Conservation (phyloP, 2,113 vertebrate species). For the Hippocampus abdominalis region DNA sequence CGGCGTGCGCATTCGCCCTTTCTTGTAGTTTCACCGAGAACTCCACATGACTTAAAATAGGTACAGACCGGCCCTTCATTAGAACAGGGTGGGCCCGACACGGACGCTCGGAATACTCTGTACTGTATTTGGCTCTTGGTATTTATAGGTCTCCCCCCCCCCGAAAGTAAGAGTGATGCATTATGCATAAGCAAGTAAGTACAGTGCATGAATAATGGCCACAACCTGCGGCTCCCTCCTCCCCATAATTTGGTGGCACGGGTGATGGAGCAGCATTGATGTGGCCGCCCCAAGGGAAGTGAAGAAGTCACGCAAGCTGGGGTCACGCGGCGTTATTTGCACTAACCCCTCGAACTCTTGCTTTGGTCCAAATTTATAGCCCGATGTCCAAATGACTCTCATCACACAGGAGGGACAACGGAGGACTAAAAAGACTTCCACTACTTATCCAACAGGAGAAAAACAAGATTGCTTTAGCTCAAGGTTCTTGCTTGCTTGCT, state of each 20-base stretch:
- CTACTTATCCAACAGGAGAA: background rate
- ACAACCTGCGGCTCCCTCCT: constrained; percentile 31
- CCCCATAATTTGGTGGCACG: constrained; percentile 30
- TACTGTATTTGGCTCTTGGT: background rate
- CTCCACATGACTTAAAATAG: constrained; percentile 32
- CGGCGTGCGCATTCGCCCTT: constrained; percentile 56
- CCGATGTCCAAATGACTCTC: constrained; percentile 5
- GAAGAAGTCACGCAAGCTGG: constrained; percentile 31
- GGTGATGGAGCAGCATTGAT: constrained; percentile 44
- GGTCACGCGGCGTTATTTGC: constrained; percentile 27
- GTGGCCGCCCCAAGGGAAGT: constrained; percentile 19
- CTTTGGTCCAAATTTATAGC: constrained; percentile 13
- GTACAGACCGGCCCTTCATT: background rate
- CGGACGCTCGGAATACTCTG: background rate
- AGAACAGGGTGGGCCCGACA: background rate
- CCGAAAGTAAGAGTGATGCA: constrained; percentile 23
- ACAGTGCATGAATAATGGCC: constrained; percentile 41
- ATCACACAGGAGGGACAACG: constrained; percentile 14
- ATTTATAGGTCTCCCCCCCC: constrained; percentile 17
- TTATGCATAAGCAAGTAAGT: constrained; percentile 31
- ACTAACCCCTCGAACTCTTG: constrained; percentile 3
- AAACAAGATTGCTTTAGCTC: constrained; percentile 16
- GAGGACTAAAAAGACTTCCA: constrained; percentile 6
- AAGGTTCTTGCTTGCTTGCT: background rate
- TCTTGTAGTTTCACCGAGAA: constrained; percentile 39